Evolutionary conservation across 1,140 invertebrate genomes (phyloP).

Genomic region (Ceratina australensis): DNA sequence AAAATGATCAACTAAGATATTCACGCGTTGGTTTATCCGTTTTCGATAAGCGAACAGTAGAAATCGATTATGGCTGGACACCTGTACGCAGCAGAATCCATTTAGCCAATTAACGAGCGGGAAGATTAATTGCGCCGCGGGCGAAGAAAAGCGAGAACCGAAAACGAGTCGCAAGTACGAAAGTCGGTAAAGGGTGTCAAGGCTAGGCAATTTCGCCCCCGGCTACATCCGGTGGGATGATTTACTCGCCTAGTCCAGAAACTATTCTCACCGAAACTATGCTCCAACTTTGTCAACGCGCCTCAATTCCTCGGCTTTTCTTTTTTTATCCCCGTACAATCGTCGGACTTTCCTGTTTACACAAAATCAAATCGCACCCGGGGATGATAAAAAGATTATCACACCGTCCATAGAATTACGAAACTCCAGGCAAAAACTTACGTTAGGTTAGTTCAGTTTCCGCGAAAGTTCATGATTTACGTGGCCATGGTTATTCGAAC

Average conservation of each 20-base stretch:
- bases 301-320: not conserved
- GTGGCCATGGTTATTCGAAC: not conserved
- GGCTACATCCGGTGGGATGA: slow-evolving; percentile 27
- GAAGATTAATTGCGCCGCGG: slow-evolving; percentile 32
- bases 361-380: not conserved
- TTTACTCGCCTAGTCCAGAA: slow-evolving; percentile 29
- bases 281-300: not conserved
- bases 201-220: slow-evolving; percentile 29
- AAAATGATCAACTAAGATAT: too few species aligned
- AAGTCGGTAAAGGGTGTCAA: slow-evolving; percentile 41
- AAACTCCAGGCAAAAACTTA: too few species aligned
- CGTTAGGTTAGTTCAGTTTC: too few species aligned
- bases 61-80: slow-evolving; percentile 25
- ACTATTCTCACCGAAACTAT: slow-evolving; percentile 15
- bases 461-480: too few species aligned
- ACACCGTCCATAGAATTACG: too few species aligned
- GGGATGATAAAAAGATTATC: too few species aligned
- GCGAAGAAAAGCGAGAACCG: slow-evolving; percentile 3
- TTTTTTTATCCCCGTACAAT: not conserved
- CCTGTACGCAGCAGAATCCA: slow-evolving; percentile 12
- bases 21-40: too few species aligned
- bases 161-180: slow-evolving; percentile 24
- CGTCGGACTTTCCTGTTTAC: not conserved
- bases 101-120: slow-evolving; percentile 22
- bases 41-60: not conserved